phyloP scores from a whole-genome alignment of 2,797 vertebrate species.

The Miichthys miiuy region DNA sequence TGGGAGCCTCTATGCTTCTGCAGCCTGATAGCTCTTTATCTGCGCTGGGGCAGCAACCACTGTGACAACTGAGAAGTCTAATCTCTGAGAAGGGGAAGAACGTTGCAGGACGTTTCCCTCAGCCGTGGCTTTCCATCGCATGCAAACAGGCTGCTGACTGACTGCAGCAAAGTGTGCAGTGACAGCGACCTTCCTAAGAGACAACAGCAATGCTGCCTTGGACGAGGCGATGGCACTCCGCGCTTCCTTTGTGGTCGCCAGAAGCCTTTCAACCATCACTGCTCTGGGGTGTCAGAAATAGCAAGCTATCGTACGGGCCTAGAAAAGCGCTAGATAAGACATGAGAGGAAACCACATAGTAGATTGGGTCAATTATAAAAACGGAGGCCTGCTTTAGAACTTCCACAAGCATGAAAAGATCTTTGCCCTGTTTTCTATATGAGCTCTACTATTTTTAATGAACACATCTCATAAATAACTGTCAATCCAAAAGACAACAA shows the following conservation, averaged over 20 bases:
- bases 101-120: slow-evolving; percentile 48
- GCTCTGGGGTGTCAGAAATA: slow-evolving; percentile 50
- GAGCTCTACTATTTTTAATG: not conserved
- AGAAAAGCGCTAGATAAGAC: slow-evolving; percentile 45
- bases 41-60: slow-evolving; percentile 49
- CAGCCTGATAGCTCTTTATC: slow-evolving; percentile 72
- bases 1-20: slow-evolving; percentile 57
- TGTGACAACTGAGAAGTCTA: slow-evolving; percentile 71
- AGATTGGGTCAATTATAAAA: slow-evolving; percentile 30
- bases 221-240: slow-evolving; percentile 48
- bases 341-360: slow-evolving; percentile 64
- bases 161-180: slow-evolving; percentile 40
- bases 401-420: slow-evolving; percentile 19
- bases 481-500: slow-evolving; percentile 21
- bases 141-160: slow-evolving; percentile 46
- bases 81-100: slow-evolving; percentile 68
- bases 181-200: slow-evolving; percentile 47
- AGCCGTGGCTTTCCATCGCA: slow-evolving; percentile 55
- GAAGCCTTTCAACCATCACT: slow-evolving; percentile 46
- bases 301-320: slow-evolving; percentile 17
- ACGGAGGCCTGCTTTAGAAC: slow-evolving; percentile 13
- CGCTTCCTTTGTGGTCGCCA: slow-evolving; percentile 70
- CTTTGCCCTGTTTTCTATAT: not conserved
- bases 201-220: slow-evolving; percentile 22
- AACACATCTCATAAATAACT: slow-evolving; percentile 2